Base-by-base conservation (phyloP, 2,888 invertebrate genomes). In the Idaea aversata region DNA sequence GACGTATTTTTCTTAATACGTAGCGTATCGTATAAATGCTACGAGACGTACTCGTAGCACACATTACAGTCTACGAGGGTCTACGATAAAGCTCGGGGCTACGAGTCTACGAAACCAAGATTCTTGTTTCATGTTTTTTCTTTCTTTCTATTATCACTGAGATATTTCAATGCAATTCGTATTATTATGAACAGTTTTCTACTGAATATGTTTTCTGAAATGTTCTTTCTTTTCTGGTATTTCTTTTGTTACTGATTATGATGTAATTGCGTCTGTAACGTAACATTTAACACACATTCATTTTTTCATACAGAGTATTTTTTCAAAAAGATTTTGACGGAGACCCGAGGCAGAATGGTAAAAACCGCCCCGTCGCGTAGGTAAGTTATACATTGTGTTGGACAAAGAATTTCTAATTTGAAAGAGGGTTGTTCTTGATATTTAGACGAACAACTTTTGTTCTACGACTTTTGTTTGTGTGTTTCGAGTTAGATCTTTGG, bases 61-160 rank as follows among this genome's bases (percentile, higher is more conserved):
- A 47, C 47, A 47, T 47, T 47, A 47, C 47, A 47, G 47, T 47
- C 47, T 47, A 47, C 47, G 47, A 47, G 47, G 47, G 76, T 65
- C 71, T 72, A 73, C 72, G 69, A 76, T 73, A 75, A 74, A 57
- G 60, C 66, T 66, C 63, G 61, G 63, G 67, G 67, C 74, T 78
- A 75, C 78, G 76, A 64, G 67, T 72, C 78, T 77, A 79, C 77
- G 77, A 73, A 76, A 77, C 69, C 71, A 72, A 78, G 73, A 71
- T 68, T 76, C 74, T 74, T 70, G 72, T 73, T 78, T 79, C 69
- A 47, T 13, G 47, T 47, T 47, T 47, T 36, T 47, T 47, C 47
- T 47, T 47, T 47, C 5, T 10, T 13, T 47, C 25, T 25, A 13
- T 47, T 47, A 47, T 47, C 47, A 47, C 47, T 7, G 47, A 47